A percentile compares a stretch with the other conserved stretches of the same genome.
phyloP scores from a whole-genome alignment of 2,797 vertebrate species.

The Psittacula echo region DNA sequence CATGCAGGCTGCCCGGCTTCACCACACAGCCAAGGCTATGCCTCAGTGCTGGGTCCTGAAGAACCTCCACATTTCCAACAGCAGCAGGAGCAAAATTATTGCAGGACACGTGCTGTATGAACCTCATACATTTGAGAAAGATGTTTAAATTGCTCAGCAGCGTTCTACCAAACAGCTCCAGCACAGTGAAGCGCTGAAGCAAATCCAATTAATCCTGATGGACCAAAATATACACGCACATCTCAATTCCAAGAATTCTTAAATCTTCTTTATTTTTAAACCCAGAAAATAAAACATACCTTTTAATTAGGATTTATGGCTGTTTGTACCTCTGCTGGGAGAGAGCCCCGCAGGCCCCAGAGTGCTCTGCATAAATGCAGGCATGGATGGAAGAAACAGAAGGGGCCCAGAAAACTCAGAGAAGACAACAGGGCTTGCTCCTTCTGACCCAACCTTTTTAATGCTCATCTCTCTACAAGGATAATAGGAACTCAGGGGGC shows the following conservation, averaged over 20 bases:
- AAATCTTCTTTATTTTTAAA: slow-evolving; percentile 70
- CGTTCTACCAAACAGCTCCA: not conserved
- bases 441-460: slow-evolving; percentile 71
- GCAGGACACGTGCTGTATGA: slow-evolving; percentile 34
- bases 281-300: slow-evolving; percentile 65
- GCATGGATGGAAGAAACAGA: slow-evolving; percentile 31
- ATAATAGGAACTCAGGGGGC: slow-evolving; percentile 72
- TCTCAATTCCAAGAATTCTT: slow-evolving; percentile 69
- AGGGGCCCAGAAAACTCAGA: slow-evolving; percentile 48
- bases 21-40: fast-evolving
- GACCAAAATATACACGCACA: slow-evolving; percentile 57
- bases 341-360: slow-evolving; percentile 5
- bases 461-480: slow-evolving; percentile 70
- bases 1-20: fast-evolving
- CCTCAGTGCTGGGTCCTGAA: not conserved
- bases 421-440: slow-evolving; percentile 64
- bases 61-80: not conserved
- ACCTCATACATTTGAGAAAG: slow-evolving; percentile 2
- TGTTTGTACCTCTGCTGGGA: slow-evolving; percentile 65
- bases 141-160: slow-evolving; percentile 67
- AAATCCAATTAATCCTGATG: slow-evolving; percentile 73
- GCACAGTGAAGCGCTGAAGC: slow-evolving; percentile 46
- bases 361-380: slow-evolving; percentile 52
- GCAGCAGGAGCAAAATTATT: slow-evolving; percentile 17
- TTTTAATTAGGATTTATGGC: slow-evolving; percentile 75